These are phyloP conservation scores for Mallotus villosus DNA, from an alignment of 2,797 vertebrate species.

Conservation along the genomic window DNA sequence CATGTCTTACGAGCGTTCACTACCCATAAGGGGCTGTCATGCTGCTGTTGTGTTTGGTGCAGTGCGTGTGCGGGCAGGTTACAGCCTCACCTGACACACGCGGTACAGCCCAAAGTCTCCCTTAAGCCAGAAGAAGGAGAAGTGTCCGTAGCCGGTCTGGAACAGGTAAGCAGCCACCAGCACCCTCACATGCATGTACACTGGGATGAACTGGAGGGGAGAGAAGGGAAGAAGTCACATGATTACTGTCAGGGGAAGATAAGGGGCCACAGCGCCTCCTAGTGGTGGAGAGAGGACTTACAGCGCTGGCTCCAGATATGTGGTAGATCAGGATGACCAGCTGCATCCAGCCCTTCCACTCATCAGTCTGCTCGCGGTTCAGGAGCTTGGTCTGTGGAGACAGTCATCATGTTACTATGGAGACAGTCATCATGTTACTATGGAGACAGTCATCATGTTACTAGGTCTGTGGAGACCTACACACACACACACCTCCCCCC, in stretches of 20 bases:
- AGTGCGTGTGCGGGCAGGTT: too few relatives aligned
- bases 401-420: not conserved
- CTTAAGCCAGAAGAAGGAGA: conserved; percentile 98
- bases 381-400: conserved; percentile 85
- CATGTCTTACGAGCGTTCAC: too few relatives aligned
- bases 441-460: too few relatives aligned
- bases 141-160: conserved; percentile 98
- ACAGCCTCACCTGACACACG: conserved; percentile 87
- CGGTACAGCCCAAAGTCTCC: conserved; percentile 95
- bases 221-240: too few relatives aligned
- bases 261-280: too few relatives aligned
- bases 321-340: conserved; percentile 98
- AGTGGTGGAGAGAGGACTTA: conserved; percentile 70
- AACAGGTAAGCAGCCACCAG: conserved; percentile 97
- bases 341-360: conserved; percentile 99
- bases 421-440: not conserved
- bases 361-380: conserved; percentile 97
- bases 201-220: conserved; percentile 87
- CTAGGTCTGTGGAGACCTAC: too few relatives aligned
- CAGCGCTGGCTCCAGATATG: conserved; percentile 96
- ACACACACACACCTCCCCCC: not conserved
- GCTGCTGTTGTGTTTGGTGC: too few relatives aligned
- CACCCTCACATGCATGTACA: conserved; percentile 98
- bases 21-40: too few relatives aligned
- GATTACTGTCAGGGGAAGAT: too few relatives aligned